These are phyloP conservation scores for Ciconia maguari DNA, from an alignment of 2,113 vertebrate genomes.

Conservation along the genomic window DNA sequence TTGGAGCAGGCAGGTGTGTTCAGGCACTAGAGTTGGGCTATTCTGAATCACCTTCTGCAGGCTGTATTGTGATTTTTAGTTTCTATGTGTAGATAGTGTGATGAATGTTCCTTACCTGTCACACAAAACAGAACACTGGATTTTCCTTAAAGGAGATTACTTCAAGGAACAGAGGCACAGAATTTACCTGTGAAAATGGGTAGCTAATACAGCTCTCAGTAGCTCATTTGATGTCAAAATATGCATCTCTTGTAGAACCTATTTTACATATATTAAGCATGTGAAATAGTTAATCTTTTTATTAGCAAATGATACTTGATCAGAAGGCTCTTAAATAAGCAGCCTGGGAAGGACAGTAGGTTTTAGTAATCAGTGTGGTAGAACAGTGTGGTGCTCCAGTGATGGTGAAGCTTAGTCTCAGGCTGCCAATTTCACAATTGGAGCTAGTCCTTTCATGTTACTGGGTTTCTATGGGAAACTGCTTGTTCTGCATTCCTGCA, in stretches of 20 bases:
- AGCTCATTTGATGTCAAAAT: neutral
- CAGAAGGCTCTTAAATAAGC: neutral
- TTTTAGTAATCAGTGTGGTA: neutral
- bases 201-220: neutral
- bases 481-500: constrained; percentile 24
- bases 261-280: neutral
- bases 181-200: neutral
- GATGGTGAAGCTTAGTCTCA: neutral
- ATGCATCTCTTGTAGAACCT: neutral
- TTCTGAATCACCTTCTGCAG: neutral
- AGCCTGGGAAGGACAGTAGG: neutral
- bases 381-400: neutral
- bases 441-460: neutral
- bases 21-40: neutral
- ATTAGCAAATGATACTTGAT: neutral
- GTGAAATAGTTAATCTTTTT: neutral
- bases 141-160: neutral
- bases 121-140: neutral
- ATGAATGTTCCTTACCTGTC: neutral
- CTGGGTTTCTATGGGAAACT: neutral
- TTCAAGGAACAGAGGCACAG: neutral
- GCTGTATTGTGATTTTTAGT: neutral
- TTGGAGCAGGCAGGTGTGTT: neutral
- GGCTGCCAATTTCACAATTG: neutral
- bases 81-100: neutral